phyloP scores from a whole-genome alignment of 1,140 invertebrate species.

The Drosophila suzukii region DNA sequence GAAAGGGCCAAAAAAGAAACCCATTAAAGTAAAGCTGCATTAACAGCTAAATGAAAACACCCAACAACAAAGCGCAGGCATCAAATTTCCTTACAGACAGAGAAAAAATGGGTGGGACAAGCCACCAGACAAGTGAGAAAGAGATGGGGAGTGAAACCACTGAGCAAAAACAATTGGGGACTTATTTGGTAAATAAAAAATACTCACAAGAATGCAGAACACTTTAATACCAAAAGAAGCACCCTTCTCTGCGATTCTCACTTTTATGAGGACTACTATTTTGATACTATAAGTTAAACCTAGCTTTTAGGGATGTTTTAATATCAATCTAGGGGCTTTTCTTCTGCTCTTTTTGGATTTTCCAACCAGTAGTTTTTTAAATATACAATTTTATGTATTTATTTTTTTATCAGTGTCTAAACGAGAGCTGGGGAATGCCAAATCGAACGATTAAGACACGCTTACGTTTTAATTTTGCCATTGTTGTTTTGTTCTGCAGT shows the following conservation, averaged over 20 bases:
- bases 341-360: no score
- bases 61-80: constrained; percentile 62
- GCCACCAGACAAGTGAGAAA: constrained; percentile 4
- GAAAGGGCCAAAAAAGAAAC: constrained; percentile 69
- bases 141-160: neutral
- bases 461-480: constrained; percentile 59
- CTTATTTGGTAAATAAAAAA: neutral
- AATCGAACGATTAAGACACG: constrained; percentile 68
- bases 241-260: neutral
- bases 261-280: neutral
- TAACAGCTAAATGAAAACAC: constrained; percentile 71
- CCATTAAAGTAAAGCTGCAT: constrained; percentile 77
- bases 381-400: neutral
- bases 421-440: constrained; percentile 36
- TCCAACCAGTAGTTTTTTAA: neutral
- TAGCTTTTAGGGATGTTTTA: neutral
- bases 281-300: no score
- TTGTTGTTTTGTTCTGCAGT: constrained; percentile 47
- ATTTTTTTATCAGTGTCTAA: constrained; percentile 10
- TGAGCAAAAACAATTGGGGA: neutral
- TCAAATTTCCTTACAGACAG: constrained; percentile 64
- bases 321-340: no score
- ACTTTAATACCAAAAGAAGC: neutral
- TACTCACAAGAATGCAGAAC: no score
- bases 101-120: constrained; percentile 17